Evolutionary conservation across 1,140 invertebrate genomes (phyloP).

Genomic region (Psilanteris sp.): DNA sequence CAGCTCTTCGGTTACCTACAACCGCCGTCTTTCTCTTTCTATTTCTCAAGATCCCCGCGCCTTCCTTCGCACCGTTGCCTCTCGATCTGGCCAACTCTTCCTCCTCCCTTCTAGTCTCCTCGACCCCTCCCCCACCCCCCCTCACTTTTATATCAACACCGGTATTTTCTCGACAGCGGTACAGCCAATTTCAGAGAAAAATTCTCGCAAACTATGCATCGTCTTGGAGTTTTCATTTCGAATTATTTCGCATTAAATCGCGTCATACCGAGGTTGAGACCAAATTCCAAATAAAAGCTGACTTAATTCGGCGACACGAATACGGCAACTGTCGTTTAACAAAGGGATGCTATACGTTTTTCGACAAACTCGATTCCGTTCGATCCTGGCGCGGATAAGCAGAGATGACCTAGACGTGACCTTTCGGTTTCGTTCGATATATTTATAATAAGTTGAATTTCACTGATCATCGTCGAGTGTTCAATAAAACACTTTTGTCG

Average conservation of each 20-base stretch:
- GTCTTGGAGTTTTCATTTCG: conserved; percentile 48
- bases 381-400: conserved; percentile 2
- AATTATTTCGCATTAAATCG: conserved; percentile 50
- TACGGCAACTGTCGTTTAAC: background rate
- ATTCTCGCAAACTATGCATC: conserved; percentile 39
- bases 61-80: no score
- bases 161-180: conserved; percentile 25
- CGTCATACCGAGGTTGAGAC: conserved; percentile 9
- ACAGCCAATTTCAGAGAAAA: conserved; percentile 51
- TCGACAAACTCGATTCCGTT: conserved; percentile 2
- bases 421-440: no score
- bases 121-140: background rate
- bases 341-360: conserved; percentile 5
- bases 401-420: conserved; percentile 4
- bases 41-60: conserved; percentile 16
- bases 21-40: conserved; percentile 54
- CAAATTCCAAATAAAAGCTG: conserved; percentile 9
- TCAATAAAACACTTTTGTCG: no score
- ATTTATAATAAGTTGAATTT: no score
- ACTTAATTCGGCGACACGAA: background rate
- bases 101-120: background rate
- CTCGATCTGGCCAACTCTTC: conserved; percentile 4
- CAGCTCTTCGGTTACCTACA: conserved; percentile 46
- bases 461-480: no score
- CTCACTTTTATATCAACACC: conserved; percentile 25